Evolutionary conservation across 2,888 invertebrate genomes (phyloP).

Genomic region (Hesperia comma): DNA sequence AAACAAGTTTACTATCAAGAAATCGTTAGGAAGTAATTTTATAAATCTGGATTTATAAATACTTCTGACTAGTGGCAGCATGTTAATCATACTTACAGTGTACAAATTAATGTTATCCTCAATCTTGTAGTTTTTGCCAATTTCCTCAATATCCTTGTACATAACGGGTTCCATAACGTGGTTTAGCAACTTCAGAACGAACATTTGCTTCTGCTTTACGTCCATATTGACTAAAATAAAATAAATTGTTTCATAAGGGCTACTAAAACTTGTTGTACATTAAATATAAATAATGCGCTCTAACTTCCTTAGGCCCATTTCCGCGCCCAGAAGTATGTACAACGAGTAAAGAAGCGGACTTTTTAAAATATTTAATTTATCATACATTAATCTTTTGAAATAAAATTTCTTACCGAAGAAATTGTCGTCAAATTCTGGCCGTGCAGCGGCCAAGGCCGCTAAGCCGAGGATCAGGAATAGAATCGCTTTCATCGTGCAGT

Average conservation of each 20-base stretch:
- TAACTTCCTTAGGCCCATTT: too few relatives aligned
- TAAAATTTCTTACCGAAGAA: conserved; percentile 55
- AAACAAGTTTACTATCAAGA: neutral
- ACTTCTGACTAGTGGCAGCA: too few relatives aligned
- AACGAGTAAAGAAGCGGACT: too few relatives aligned
- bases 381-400: too few relatives aligned
- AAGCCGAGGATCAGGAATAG: conserved; percentile 63
- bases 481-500: conserved; percentile 63
- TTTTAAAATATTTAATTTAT: too few relatives aligned
- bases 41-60: too few relatives aligned
- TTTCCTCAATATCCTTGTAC: conserved; percentile 74
- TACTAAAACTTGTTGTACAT: too few relatives aligned
- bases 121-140: conserved; percentile 70
- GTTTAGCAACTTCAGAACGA: conserved; percentile 79
- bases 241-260: neutral
- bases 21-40: too few relatives aligned
- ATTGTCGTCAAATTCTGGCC: conserved; percentile 61
- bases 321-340: too few relatives aligned
- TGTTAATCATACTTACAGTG: conserved; percentile 46
- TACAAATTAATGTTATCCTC: conserved; percentile 86
- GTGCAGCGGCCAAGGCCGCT: conserved; percentile 66
- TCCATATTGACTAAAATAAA: conserved; percentile 66
- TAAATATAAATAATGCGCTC: too few relatives aligned
- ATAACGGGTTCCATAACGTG: conserved; percentile 76
- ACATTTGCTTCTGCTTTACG: conserved; percentile 73